Conservation (phyloP, 1,140 invertebrate species). For the Drosophila bocqueti region DNA sequence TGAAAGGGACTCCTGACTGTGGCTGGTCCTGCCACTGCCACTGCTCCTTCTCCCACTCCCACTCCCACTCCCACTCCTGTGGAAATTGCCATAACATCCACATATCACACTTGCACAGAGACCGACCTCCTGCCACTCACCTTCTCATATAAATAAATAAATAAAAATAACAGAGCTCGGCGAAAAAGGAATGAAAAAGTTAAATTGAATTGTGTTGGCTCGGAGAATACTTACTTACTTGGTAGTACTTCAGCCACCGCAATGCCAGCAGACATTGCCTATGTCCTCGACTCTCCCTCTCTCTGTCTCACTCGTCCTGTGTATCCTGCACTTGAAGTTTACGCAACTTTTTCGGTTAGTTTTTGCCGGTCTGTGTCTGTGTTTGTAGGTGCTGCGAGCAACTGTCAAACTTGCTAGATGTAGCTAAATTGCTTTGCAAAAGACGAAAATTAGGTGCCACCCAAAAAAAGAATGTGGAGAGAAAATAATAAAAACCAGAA, state of each 20-base stretch:
- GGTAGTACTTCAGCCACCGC: constrained; percentile 30
- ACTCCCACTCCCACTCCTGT: constrained; percentile 36
- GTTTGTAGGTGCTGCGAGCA: constrained; percentile 58
- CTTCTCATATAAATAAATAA: constrained; percentile 49
- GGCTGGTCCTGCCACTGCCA: constrained; percentile 1
- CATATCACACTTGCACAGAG: constrained; percentile 61
- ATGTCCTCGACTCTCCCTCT: background rate
- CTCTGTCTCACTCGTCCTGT: constrained; percentile 7
- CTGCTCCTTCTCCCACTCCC: background rate
- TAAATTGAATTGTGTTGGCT: constrained; percentile 80
- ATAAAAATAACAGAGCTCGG: constrained; percentile 71
- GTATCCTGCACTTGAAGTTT: constrained; percentile 65
- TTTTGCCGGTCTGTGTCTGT: constrained; percentile 6
- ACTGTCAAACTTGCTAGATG: constrained; percentile 70
- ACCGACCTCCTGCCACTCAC: constrained; percentile 23
- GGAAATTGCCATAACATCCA: constrained; percentile 74
- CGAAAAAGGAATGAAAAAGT: constrained; percentile 75
- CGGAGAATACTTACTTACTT: constrained; percentile 65
- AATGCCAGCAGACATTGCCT: constrained; percentile 39
- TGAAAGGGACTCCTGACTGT: constrained; percentile 47
- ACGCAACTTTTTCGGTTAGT: constrained; percentile 67
- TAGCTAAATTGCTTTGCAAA: constrained; percentile 43
- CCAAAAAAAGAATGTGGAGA: background rate
- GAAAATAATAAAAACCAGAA: background rate
- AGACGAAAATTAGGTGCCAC: constrained; percentile 24